These are phyloP conservation scores for Amblyjoppa fuscipennis DNA, from an alignment of 2,888 invertebrate genomes.

Conservation along the genomic window DNA sequence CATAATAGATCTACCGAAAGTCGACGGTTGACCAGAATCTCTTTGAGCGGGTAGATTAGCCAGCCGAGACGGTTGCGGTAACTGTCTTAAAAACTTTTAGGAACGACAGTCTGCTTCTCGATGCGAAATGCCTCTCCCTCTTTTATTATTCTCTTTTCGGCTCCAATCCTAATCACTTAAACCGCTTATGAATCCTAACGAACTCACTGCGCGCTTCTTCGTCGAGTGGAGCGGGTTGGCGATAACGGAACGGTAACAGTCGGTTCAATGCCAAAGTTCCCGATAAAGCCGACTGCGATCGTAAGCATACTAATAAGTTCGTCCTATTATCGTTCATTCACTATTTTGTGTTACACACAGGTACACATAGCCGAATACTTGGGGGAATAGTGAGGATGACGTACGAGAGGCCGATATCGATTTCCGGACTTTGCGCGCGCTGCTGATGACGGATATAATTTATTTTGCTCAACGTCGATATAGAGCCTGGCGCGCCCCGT, in stretches of 20 bases:
- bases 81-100: conserved; percentile 12
- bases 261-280: conserved; percentile 47
- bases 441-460: conserved; percentile 62
- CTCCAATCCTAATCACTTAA: conserved; percentile 66
- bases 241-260: conserved; percentile 35
- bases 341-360: conserved; percentile 25
- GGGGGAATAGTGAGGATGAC: conserved; percentile 22
- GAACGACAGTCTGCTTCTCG: neutral
- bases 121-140: conserved; percentile 24
- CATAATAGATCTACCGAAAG: neutral
- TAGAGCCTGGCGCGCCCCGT: conserved; percentile 21
- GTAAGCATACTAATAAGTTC: conserved; percentile 21
- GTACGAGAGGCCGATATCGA: conserved; percentile 21
- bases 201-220: conserved; percentile 54
- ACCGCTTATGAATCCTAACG: conserved; percentile 65
- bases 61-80: conserved; percentile 9
- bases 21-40: neutral
- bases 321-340: neutral
- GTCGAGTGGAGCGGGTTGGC: conserved; percentile 1
- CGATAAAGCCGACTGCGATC: conserved; percentile 17
- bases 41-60: neutral
- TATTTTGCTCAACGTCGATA: conserved; percentile 56
- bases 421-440: conserved; percentile 43
- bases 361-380: conserved; percentile 11
- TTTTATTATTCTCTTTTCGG: conserved; percentile 43